Percentiles rank a stretch among this genome's conserved stretches.
Conservation (phyloP, 2,113 vertebrate genomes). For the Falcunculus frontatus region DNA sequence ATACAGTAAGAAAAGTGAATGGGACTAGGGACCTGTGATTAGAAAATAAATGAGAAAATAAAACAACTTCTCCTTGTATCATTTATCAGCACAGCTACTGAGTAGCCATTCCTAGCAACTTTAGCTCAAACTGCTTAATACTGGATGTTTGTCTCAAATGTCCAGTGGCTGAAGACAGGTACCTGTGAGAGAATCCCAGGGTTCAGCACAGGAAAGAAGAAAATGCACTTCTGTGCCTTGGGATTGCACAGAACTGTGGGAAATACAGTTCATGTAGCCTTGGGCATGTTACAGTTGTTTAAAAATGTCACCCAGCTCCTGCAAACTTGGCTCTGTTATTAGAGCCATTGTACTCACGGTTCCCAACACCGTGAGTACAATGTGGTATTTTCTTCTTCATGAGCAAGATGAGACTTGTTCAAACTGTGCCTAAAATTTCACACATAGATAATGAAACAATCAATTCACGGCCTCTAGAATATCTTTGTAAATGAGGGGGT, state of each 20-base stretch:
- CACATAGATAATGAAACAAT: background rate
- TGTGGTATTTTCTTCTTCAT: background rate
- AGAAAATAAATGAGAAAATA: background rate
- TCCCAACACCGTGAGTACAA: background rate
- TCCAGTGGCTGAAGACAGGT: background rate
- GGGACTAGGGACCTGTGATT: background rate
- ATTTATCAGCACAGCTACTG: background rate
- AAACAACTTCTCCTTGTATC: background rate
- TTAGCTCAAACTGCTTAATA: background rate
- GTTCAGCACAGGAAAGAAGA: background rate
- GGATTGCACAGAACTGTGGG: background rate
- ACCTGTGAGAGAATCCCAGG: background rate
- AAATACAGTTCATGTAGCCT: background rate
- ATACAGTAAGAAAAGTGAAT: background rate
- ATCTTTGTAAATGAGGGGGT: background rate
- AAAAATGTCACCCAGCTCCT: background rate
- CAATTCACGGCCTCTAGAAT: background rate
- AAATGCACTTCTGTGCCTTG: background rate
- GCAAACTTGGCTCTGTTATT: background rate
- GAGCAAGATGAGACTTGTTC: background rate
- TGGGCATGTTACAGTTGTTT: background rate
- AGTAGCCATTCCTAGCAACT: background rate
- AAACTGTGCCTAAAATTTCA: background rate
- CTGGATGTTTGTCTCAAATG: background rate
- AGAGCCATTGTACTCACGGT: too few relatives aligned